Evolutionary conservation across 2,888 invertebrate genomes (phyloP).

Genomic region (Drosophila siamana): DNA sequence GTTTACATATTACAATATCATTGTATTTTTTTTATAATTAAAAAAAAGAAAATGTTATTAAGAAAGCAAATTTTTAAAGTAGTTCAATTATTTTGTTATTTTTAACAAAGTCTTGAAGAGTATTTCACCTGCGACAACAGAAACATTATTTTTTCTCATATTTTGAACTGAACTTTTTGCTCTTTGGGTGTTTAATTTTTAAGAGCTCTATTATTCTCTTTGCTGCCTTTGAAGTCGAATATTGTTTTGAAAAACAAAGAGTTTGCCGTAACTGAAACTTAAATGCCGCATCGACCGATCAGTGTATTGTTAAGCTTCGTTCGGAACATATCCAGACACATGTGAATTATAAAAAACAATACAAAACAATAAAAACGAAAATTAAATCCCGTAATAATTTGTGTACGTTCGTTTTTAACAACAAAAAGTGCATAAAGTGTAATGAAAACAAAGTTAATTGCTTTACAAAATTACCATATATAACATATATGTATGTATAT

Average conservation of each 20-base stretch:
- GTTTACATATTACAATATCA: background rate
- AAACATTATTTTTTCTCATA: conserved; percentile 1
- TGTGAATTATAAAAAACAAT: conserved; percentile 12
- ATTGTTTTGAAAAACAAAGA: conserved; percentile 8
- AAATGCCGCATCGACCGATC: conserved; percentile 40
- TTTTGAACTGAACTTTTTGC: conserved; percentile 7
- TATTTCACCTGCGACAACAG: background rate
- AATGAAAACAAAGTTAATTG: conserved; percentile 3
- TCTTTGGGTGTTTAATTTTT: conserved; percentile 12
- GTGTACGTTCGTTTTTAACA: too few relatives aligned
- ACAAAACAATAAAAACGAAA: conserved; percentile 4
- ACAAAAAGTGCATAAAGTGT: conserved; percentile 10
- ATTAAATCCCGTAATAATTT: background rate
- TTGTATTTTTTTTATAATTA: background rate
- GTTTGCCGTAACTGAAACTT: conserved; percentile 38
- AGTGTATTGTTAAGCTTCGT: conserved; percentile 42
- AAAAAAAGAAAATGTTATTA: background rate
- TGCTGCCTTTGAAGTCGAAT: conserved; percentile 5
- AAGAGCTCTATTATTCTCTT: conserved; percentile 26
- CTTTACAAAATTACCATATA: background rate
- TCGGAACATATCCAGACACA: conserved; percentile 32
- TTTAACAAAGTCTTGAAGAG: background rate
- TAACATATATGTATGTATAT: background rate
- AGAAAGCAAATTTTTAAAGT: background rate
- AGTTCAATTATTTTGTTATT: background rate